Conservation (phyloP, 2,797 vertebrate species). For the Gymnocypris eckloni region DNA sequence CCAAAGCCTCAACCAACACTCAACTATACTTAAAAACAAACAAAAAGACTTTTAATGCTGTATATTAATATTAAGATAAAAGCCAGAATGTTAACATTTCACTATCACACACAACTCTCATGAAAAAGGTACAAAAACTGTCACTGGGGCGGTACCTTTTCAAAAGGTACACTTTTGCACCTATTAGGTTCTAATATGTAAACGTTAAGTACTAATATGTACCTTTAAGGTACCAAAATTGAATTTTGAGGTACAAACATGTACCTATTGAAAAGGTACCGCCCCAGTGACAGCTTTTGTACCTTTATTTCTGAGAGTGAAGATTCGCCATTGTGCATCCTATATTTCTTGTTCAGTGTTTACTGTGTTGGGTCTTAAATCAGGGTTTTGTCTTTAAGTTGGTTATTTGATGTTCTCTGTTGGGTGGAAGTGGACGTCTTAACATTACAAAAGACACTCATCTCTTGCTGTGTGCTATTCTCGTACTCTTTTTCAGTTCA, state of each 20-base stretch:
- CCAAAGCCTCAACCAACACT: not conserved
- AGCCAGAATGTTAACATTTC: not conserved
- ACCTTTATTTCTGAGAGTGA: too few relatives aligned
- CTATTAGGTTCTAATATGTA: too few relatives aligned
- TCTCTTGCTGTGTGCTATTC: constrained; percentile 42
- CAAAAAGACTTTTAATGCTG: not conserved
- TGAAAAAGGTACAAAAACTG: too few relatives aligned
- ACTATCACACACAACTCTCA: not conserved
- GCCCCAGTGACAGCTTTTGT: too few relatives aligned
- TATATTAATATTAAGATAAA: not conserved
- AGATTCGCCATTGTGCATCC: not conserved
- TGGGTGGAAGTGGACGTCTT: constrained; percentile 51
- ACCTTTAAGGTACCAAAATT: too few relatives aligned
- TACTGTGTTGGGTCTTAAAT: constrained; percentile 25
- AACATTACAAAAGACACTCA: constrained; percentile 56
- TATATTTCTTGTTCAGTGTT: constrained; percentile 29
- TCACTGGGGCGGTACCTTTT: too few relatives aligned
- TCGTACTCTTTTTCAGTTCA: constrained; percentile 24
- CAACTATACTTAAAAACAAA: not conserved
- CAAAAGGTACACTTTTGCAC: too few relatives aligned
- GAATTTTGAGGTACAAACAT: too few relatives aligned
- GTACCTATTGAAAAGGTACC: too few relatives aligned
- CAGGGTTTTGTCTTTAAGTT: constrained; percentile 7
- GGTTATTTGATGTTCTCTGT: constrained; percentile 50
- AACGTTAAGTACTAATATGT: too few relatives aligned